Base-by-base conservation (phyloP, 2,113 vertebrate species). In the Pterocles orientalis region DNA sequence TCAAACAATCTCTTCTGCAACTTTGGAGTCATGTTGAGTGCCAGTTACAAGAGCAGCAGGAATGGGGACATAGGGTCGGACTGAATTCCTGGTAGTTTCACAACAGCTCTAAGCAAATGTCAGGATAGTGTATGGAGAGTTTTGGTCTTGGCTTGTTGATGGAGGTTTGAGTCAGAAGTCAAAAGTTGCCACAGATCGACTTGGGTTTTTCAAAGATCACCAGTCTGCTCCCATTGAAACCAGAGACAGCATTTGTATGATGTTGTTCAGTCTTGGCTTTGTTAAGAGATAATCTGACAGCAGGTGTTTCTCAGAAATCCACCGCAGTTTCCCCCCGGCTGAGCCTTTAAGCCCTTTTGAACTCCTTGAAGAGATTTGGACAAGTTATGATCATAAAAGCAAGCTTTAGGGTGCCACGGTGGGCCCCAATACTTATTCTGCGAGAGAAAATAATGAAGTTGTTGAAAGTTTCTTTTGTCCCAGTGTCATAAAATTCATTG, bases 321-420 rank as follows among this genome's bases (percentile, higher is more conserved):
- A 14, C 50, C 28, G 34, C 64, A 14, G 18, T 71, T 50, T 70
- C 60, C 51, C 43, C 20, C n/a, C 28, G 77, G 21, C 19, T 56
- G 21, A 85, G n/a, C 53, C 31, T 71, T 57, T 72, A 56, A 90
- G 14, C 8, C 33, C 21, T 19, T 82, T 43, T 48, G 19, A 75
- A 14, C 43, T 89, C 31, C 24, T 43, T 75, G 65, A 61, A 72
- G 61, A 84, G 41, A 53, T 69, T 6, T 64, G 31, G 16, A 15
- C 21, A 25, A 73, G 28, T 48, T 31, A 31, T 3, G 53, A 15
- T 48, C 36, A 72, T 21, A 66, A 70, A 82, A 36, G 13, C n/a
- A 57, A 39, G 4, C 2, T 26, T 56, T 56, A 17, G 7, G 31
- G 23, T 70, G n/a, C 64, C 36, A 7, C 0, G 0, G 3, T 18